Conservation (phyloP, 2,797 vertebrate genomes). For the Peromyscus eremicus region DNA sequence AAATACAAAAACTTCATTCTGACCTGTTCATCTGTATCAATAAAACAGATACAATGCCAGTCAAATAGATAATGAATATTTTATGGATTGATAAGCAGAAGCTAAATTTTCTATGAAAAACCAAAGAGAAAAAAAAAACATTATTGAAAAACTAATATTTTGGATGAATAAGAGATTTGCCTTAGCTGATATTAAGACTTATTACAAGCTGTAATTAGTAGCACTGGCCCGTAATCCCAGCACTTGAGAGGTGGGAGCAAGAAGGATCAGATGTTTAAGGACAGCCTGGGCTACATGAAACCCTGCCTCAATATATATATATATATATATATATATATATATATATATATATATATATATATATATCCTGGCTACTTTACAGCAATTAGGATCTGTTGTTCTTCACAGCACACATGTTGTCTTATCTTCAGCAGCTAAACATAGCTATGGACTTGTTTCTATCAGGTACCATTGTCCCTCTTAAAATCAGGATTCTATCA, state of each 20-base stretch:
- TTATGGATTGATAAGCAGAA: neutral
- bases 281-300: neutral
- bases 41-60: conserved; percentile 11
- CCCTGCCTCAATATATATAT: neutral
- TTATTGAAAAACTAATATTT: neutral
- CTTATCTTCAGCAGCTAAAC: neutral
- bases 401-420: neutral
- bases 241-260: neutral
- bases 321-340: neutral
- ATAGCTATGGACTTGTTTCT: neutral
- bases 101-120: conserved; percentile 54
- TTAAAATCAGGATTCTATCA: neutral
- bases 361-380: neutral
- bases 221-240: neutral
- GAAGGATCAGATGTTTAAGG: neutral
- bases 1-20: neutral
- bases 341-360: neutral
- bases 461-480: neutral
- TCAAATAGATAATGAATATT: neutral
- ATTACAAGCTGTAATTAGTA: neutral
- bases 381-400: neutral
- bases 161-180: neutral
- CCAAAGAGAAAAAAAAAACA: neutral
- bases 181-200: neutral
- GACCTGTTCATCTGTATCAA: neutral